Conservation (phyloP, 2,113 vertebrate species). For the Varanus komodoensis region DNA sequence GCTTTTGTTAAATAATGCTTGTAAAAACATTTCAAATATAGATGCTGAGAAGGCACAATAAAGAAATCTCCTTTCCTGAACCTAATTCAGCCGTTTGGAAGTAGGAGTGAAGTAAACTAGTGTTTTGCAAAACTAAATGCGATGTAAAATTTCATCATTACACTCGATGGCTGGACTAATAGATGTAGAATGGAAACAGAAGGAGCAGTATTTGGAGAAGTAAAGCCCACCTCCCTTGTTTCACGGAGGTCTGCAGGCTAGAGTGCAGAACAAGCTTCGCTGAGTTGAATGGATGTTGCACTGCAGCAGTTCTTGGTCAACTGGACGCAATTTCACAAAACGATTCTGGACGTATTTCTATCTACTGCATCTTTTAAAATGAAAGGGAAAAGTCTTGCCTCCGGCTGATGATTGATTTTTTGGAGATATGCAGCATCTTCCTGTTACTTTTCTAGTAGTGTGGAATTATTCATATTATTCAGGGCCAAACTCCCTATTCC, state of each 20-base stretch:
- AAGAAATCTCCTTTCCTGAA: not conserved
- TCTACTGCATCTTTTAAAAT: slow-evolving; percentile 46
- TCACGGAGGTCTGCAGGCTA: not conserved
- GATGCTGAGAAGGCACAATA: not conserved
- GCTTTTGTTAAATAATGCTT: slow-evolving; percentile 8
- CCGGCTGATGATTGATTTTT: slow-evolving; percentile 52
- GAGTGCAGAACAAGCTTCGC: not conserved
- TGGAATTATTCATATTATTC: slow-evolving; percentile 61
- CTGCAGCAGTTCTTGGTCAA: not conserved
- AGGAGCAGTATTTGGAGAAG: not conserved
- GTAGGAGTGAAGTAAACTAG: not conserved
- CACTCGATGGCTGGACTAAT: not conserved
- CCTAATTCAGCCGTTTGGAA: slow-evolving; percentile 20
- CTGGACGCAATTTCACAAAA: slow-evolving; percentile 13
- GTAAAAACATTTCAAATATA: slow-evolving; percentile 11
- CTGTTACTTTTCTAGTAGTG: slow-evolving; percentile 42
- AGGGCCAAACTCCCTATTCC: slow-evolving; percentile 29
- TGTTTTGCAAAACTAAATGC: not conserved
- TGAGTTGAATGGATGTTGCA: not conserved
- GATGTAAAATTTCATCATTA: not conserved
- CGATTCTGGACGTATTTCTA: not conserved
- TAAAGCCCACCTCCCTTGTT: not conserved
- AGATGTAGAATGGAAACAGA: slow-evolving; percentile 22
- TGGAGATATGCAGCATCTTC: slow-evolving; percentile 52
- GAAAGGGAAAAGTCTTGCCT: slow-evolving; percentile 41